Evolutionary conservation across 2,888 invertebrate genomes (phyloP).

Genomic region (Sacculina carcini): DNA sequence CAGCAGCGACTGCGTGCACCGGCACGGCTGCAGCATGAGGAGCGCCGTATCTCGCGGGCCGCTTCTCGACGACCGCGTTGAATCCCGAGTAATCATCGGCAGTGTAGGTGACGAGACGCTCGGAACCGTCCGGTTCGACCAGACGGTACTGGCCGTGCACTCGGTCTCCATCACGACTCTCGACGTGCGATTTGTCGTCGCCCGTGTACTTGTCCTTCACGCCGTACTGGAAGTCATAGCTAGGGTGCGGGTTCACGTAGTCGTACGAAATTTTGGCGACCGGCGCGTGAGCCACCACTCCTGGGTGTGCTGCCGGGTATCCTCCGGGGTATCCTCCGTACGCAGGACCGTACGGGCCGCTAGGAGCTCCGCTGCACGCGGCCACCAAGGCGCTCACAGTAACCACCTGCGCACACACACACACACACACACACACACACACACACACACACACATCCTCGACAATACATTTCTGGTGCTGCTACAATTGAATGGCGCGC

Average conservation of each 20-base stretch:
- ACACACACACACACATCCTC: too few species aligned
- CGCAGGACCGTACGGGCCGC: background rate
- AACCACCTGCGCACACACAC: background rate
- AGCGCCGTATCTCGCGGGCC: conserved; percentile 12
- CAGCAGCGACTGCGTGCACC: conserved; percentile 4
- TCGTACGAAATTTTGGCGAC: background rate
- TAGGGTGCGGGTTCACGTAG: conserved; percentile 5
- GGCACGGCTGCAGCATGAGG: conserved; percentile 8
- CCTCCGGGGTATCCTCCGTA: background rate
- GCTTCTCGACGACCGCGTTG: conserved; percentile 14
- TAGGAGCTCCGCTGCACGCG: background rate
- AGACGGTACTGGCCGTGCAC: conserved; percentile 5
- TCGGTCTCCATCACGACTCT: conserved; percentile 5
- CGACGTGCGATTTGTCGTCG: conserved; percentile 5
- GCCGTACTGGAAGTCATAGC: conserved; percentile 4
- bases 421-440: too few species aligned
- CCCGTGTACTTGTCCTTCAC: conserved; percentile 4
- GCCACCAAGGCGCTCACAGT: background rate
- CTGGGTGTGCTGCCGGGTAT: background rate
- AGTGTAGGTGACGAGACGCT: conserved; percentile 11
- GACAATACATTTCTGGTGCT: too few species aligned
- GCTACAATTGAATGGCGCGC: too few species aligned
- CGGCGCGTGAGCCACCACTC: background rate
- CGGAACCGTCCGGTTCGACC: conserved; percentile 5
- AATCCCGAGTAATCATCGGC: conserved; percentile 13